Percentiles rank a stretch among this genome's conserved stretches.
Evolutionary conservation across 2,113 vertebrate genomes (phyloP).

Genomic region (Cynocephalus volans): DNA sequence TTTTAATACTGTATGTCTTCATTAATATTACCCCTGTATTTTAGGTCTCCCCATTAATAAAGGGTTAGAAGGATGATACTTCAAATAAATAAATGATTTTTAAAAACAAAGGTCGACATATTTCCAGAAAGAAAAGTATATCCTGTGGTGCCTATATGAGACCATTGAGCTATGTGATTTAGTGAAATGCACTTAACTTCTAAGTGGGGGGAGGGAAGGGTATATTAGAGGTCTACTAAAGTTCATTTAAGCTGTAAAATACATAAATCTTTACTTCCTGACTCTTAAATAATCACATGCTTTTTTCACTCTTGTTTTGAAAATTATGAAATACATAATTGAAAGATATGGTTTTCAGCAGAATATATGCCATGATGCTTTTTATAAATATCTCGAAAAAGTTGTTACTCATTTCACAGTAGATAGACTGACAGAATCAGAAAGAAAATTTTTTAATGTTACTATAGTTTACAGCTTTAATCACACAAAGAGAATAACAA

Average conservation of each 20-base stretch:
- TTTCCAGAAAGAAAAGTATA: neutral
- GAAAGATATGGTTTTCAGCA: neutral
- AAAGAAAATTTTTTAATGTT: constrained; percentile 45
- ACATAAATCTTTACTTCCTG: neutral
- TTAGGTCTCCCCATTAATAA: neutral
- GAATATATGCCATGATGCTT: neutral
- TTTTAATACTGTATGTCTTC: neutral
- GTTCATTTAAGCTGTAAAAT: constrained; percentile 1
- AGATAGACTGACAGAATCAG: neutral
- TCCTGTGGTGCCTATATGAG: neutral
- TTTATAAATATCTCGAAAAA: neutral
- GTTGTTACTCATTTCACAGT: neutral
- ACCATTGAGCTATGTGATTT: neutral
- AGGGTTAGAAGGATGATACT: neutral
- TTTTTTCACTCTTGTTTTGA: neutral
- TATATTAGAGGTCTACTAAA: neutral
- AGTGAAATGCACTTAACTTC: neutral
- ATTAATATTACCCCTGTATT: neutral
- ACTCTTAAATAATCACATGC: neutral
- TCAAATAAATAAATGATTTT: neutral
- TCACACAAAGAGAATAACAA: constrained; percentile 31
- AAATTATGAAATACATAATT: neutral
- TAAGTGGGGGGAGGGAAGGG: accelerated
- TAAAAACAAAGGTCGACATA: neutral
- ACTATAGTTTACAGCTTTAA: constrained; percentile 35